Conservation (phyloP, 2,797 vertebrate genomes). For the Carapus acus region DNA sequence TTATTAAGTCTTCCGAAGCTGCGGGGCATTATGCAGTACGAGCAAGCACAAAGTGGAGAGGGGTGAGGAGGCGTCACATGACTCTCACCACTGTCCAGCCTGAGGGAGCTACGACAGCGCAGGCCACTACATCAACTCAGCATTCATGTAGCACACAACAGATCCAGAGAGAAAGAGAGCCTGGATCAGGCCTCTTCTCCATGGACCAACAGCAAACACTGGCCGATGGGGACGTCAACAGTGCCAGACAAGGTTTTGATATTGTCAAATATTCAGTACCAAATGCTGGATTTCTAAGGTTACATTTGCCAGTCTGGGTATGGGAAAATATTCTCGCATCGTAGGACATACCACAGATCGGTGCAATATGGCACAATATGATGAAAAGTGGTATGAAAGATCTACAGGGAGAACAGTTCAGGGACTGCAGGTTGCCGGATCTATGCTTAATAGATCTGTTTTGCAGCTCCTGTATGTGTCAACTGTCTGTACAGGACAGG, state of each 20-base stretch:
- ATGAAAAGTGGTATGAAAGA: constrained; percentile 44
- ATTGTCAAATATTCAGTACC: constrained; percentile 6
- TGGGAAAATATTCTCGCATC: constrained; percentile 48
- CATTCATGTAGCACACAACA: constrained; percentile 43
- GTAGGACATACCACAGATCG: constrained; percentile 52
- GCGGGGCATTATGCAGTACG: constrained; percentile 31
- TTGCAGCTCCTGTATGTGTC: constrained; percentile 14
- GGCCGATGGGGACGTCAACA: no score
- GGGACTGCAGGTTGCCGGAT: constrained; percentile 49
- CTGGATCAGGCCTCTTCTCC: constrained; percentile 10
- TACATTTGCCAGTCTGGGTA: constrained; percentile 51
- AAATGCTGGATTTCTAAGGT: constrained; percentile 49
- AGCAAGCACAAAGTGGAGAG: constrained; percentile 41
- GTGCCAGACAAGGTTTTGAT: no score
- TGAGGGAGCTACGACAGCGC: constrained; percentile 52
- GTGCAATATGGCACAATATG: constrained; percentile 43
- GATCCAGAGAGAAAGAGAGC: constrained; percentile 31
- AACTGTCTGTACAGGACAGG: background rate
- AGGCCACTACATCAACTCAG: constrained; percentile 58
- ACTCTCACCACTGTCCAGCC: constrained; percentile 53
- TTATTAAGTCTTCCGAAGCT: background rate
- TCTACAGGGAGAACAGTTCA: constrained; percentile 16
- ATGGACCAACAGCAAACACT: constrained; percentile 8
- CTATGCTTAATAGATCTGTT: constrained; percentile 63
- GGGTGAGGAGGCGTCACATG: constrained; percentile 42